Evolutionary conservation across 2,113 vertebrate species (phyloP), one percentile per base, ranked within the genome.

Genomic region (Epinephelus fuscoguttatus): DNA sequence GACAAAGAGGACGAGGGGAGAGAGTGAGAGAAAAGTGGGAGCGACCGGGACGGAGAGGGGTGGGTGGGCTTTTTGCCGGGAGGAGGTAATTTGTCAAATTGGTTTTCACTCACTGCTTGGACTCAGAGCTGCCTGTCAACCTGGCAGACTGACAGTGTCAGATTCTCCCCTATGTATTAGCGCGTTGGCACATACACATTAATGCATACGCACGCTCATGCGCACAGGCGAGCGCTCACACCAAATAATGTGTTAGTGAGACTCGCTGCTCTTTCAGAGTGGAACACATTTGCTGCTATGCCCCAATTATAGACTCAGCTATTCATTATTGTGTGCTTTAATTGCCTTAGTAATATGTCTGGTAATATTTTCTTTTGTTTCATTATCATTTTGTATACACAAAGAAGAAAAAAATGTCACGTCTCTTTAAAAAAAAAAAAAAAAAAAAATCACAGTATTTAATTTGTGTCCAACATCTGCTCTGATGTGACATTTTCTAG

Each of bases 141-240:
- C 94, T 95, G 88, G 90, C 92, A 90, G 91, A 92, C 88, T 94
- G 94, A 80, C 40, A 82, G 84, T 96, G 95, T 95, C 94, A 95
- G 94, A 96, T 95, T 96, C 95, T 96, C 92, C 91, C 95, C 93
- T 93, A 93, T 96, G 96, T 95, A 95, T 93, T 76, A 84, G 68
- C 82, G 77, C 88, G 75, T 59, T 56, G 47, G 1, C 63, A 23
- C 81, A 52, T 49, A 63, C 77, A 82, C 76, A 75, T 52, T 62
- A 23, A 80, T 50, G 12, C 75, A 57, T 18, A 72, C 73, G 11
- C 78, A 37, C 45, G 0, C 50, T 72, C 56, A 21, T 17, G 3
- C 63, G 23, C 42, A 14, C 42, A 2, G 13, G 3, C 72, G 56
- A 53, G 55, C 6, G 64, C 84, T 76, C 73, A 66, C 84, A 70